Evolutionary conservation across 2,113 vertebrate genomes (phyloP).

Genomic region (Thymallus thymallus): DNA sequence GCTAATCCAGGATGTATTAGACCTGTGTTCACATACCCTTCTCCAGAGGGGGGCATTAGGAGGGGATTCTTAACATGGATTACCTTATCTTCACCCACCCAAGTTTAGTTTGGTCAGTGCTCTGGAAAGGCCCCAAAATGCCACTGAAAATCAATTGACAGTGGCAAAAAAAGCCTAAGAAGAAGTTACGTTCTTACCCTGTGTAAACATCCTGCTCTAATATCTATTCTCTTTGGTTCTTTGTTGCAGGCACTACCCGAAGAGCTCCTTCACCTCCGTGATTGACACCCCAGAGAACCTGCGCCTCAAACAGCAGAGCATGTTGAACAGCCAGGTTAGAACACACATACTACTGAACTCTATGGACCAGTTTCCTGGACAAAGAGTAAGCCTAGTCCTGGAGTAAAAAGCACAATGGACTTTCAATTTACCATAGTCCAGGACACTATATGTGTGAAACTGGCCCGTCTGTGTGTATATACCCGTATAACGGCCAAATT

Average conservation of each 20-base stretch:
- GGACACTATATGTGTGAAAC: no score
- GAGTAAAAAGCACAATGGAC: no score
- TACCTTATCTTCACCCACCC: background rate
- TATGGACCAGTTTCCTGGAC: no score
- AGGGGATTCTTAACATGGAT: background rate
- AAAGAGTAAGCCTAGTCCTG: no score
- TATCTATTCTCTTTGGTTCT: background rate
- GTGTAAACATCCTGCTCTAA: background rate
- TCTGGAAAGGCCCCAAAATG: background rate
- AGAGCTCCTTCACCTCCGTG: conserved; percentile 94
- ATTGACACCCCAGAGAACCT: conserved; percentile 95
- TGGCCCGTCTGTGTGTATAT: no score
- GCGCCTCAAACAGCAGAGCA: conserved; percentile 92
- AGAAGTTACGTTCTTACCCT: background rate
- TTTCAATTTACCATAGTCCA: no score
- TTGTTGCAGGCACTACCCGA: conserved; percentile 89
- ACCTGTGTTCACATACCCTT: background rate
- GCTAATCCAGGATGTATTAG: background rate
- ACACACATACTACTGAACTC: background rate
- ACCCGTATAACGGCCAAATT: background rate
- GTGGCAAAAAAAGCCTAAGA: no score
- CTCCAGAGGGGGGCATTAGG: background rate
- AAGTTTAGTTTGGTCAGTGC: background rate
- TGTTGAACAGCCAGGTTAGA: conserved; percentile 93
- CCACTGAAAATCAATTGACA: background rate